Evolutionary conservation across 2,797 vertebrate species (phyloP), one percentile per base, ranked within the genome.

Genomic region (Platalea minor): DNA sequence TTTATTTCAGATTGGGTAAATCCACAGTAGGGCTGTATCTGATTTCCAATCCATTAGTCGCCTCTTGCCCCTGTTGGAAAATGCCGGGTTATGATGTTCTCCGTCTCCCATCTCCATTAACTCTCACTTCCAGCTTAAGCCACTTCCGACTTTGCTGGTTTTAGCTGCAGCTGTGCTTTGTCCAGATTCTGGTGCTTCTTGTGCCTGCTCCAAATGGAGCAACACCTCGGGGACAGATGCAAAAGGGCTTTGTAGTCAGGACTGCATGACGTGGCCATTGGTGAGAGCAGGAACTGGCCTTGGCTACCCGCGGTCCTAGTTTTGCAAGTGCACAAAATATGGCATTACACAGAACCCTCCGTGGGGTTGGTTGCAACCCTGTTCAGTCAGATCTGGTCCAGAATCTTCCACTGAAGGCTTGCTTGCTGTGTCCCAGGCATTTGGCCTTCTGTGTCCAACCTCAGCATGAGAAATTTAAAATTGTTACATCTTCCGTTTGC

Each of bases 191-290:
- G 37, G 14, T 13, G 28, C 17, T 81, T 64, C 60, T 41, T 9
- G 6, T 59, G 37, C 23, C 57, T 41, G 19, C 17, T 92, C 41
- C 80, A 67, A n/a, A n/a, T 13, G 83, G 61, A 86, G 24, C 31
- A 86, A 3, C 25, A 23, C 2, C 0, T 12, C 1, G 1, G 23
- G 59, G 69, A 74, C 10, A 24, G 53, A 33, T 17, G n/a, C 7
- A n/a, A 72, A 77, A 78, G 18, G 28, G 3, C 50, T 51, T 26
- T 45, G 46, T 9, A 29, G 39, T 41, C 2, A 6, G 63, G 77
- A 39, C 29, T 13, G 16, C 0, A 2, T 3, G 59, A 26, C 0
- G 0, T 11, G 25, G 48, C 28, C 64, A 1, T 8, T 4, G 1
- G 3, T 11, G 26, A 53, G 53, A 81, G 70, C 33, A 31, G 56